phyloP scores from a whole-genome alignment of 2,113 vertebrate species.

The Sinocyclocheilus maitianheensis region DNA sequence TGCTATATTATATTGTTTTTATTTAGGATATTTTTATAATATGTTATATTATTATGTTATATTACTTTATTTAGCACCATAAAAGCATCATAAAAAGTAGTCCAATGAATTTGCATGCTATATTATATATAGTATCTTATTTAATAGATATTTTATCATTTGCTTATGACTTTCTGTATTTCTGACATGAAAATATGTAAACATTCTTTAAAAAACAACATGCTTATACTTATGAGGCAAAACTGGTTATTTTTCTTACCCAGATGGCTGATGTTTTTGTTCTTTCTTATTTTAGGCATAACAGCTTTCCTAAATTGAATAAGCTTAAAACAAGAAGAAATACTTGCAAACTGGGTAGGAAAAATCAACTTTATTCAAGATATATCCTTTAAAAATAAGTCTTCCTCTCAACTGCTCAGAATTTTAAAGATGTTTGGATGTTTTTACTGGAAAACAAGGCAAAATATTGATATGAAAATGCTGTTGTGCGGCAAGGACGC shows the following conservation, averaged over 20 bases:
- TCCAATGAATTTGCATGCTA: too few relatives aligned
- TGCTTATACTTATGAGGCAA: background rate
- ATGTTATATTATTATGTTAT: too few relatives aligned
- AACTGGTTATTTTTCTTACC: background rate
- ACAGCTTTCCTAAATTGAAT: background rate
- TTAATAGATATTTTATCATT: too few relatives aligned
- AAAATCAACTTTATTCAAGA: background rate
- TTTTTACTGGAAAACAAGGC: background rate
- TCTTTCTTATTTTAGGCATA: background rate
- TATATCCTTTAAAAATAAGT: background rate
- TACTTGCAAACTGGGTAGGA: background rate
- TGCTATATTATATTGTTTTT: too few relatives aligned
- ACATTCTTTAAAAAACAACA: background rate
- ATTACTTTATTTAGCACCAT: too few relatives aligned
- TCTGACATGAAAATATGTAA: background rate
- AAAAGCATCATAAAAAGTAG: too few relatives aligned
- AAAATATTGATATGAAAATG: background rate
- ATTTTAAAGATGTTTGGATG: background rate
- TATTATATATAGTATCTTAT: too few relatives aligned
- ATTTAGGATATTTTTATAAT: too few relatives aligned
- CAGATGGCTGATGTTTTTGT: background rate
- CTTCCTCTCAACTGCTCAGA: background rate
- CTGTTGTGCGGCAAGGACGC: background rate
- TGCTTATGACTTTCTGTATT: too few relatives aligned
- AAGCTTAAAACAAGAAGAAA: background rate